Evolutionary conservation across 1,140 invertebrate genomes (phyloP), one percentile per base, ranked within the genome.

Genomic region (Subanguina moxae): DNA sequence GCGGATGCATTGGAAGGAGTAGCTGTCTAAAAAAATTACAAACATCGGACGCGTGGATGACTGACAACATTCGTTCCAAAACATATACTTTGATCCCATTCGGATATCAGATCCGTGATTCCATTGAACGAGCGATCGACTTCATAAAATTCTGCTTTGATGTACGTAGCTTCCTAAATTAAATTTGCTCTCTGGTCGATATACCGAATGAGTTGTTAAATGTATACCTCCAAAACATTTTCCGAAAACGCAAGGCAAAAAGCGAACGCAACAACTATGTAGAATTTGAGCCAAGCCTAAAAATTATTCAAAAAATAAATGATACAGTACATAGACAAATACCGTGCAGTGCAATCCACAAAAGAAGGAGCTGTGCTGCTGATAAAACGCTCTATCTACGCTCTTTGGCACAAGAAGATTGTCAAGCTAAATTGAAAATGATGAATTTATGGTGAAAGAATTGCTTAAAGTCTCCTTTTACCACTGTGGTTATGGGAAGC

Each of bases 211-310:
- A 38, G 32, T 38, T 5, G 11, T 38, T 38, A 38, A 38, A 38
- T 38, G 32, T 11, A 38, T 38, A 38, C 32, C 48, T 52, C 48
- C 48, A 52, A 25, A 25, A 52, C 23, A 52, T 3, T 52, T 52
- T 52, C 48, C n/a, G 23, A 25, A 52, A 52, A 52, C 15, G 48
- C 23, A 25, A 52, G 17, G 23, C 48, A 52, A 15, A 25, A 19
- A 25, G 8, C 48, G 23, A 52, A 52, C 23, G 48, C 48, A 25
- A 52, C 17, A 19, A 52, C n/a, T 21, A 52, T 25, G 23, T 52
- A 52, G 8, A 52, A 52, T 52, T 52, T 52, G 48, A 52, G n/a
- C 48, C 48, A 52, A 15, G 48, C 48, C 48, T 52, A 52, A 21
- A 52, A 52, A 21, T 25, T 8, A 21, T 21, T 19, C n/a, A 15